phyloP scores from a whole-genome alignment of 2,888 invertebrate genomes.

The Candidula unifasciata region DNA sequence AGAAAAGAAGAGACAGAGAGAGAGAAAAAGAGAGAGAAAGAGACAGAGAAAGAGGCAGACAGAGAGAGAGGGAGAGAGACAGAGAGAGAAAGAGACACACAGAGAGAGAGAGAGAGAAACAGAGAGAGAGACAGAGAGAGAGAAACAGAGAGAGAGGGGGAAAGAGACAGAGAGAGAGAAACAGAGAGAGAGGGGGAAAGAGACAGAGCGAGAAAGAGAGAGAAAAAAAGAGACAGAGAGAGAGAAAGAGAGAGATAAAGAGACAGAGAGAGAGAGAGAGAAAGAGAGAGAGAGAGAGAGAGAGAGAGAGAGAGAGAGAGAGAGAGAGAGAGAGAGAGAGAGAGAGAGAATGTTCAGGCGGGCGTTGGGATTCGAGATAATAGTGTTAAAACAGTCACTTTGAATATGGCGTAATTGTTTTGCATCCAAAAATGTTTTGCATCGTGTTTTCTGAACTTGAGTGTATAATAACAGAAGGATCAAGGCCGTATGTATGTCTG shows the following conservation, averaged over 20 bases:
- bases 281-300: neutral
- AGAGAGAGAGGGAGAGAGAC: neutral
- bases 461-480: too few species aligned
- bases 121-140: neutral
- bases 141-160: neutral
- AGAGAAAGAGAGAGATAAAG: too few species aligned
- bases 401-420: too few species aligned
- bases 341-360: too few species aligned
- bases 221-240: neutral
- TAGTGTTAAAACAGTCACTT: too few species aligned
- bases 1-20: neutral
- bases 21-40: neutral
- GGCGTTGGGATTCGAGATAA: too few species aligned
- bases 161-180: neutral
- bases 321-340: too few species aligned
- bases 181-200: neutral
- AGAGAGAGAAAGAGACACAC: neutral
- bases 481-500: too few species aligned
- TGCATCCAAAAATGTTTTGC: too few species aligned
- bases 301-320: too few species aligned
- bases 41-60: neutral
- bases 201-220: neutral
- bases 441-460: too few species aligned
- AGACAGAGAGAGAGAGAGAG: neutral
- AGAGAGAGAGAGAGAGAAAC: neutral